Percentiles rank a stretch among this genome's conserved stretches.
Evolutionary conservation across 1,140 invertebrate genomes (phyloP).

Genomic region (Drosophila repletoides): DNA sequence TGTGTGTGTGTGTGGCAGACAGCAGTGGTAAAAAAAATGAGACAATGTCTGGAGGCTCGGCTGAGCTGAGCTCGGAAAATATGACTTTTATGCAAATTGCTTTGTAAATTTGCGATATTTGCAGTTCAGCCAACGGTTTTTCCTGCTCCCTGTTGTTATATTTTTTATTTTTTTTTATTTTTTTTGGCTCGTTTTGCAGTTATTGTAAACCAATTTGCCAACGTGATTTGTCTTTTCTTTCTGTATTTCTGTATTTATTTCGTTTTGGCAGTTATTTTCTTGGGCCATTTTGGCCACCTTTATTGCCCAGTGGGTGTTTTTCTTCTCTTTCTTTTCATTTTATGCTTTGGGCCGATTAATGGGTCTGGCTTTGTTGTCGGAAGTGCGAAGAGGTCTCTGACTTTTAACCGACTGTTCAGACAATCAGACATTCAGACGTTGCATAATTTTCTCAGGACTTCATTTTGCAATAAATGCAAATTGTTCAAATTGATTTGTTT

Average conservation of each 20-base stretch:
- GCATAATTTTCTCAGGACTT: background rate
- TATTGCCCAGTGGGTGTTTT: conserved; percentile 20
- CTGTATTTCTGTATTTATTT: background rate
- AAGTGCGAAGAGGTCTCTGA: conserved; percentile 30
- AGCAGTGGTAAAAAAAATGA: conserved; percentile 38
- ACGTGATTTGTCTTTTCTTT: conserved; percentile 69
- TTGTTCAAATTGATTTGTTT: background rate
- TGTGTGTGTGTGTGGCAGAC: no score
- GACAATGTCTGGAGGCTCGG: conserved; percentile 48
- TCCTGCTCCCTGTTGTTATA: conserved; percentile 27
- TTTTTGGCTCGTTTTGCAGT: conserved; percentile 43
- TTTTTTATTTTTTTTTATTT: no score
- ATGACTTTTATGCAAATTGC: conserved; percentile 79
- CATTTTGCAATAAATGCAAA: background rate
- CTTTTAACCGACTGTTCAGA: conserved; percentile 11
- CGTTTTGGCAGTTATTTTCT: conserved; percentile 23
- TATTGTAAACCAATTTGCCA: conserved; percentile 79
- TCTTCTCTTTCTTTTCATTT: no score
- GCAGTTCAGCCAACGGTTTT: conserved; percentile 58
- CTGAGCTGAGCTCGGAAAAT: conserved; percentile 39
- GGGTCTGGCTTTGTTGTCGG: conserved; percentile 21
- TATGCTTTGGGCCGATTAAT: conserved; percentile 5
- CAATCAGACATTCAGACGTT: background rate
- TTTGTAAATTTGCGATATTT: conserved; percentile 74
- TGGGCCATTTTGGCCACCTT: background rate